Percentiles rank a stretch among this genome's conserved stretches.
These are phyloP conservation scores for Pituophis catenifer DNA, from an alignment of 2,113 vertebrate genomes.

Conservation along the genomic window DNA sequence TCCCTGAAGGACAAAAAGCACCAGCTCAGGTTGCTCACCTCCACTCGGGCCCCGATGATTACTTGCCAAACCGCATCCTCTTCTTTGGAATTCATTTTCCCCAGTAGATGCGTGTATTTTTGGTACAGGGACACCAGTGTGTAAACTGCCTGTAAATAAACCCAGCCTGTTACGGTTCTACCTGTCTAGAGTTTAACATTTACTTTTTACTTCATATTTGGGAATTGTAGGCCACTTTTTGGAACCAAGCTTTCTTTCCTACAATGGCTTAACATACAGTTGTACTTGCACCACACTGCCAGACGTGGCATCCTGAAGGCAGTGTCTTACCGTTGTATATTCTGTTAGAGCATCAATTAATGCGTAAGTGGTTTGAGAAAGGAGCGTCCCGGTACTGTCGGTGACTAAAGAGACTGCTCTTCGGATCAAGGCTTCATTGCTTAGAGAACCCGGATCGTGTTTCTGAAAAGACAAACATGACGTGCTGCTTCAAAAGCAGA, in stretches of 20 bases:
- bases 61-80: conserved; percentile 79
- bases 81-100: conserved; percentile 74
- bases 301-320: fast-evolving
- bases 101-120: conserved; percentile 70
- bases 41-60: conserved; percentile 79
- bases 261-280: neutral
- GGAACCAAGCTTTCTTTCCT: neutral
- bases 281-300: neutral
- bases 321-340: conserved; percentile 71
- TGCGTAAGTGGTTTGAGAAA: conserved; percentile 76
- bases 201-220: neutral
- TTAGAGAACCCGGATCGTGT: conserved; percentile 62
- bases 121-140: conserved; percentile 76
- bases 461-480: conserved; percentile 66
- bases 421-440: conserved; percentile 71
- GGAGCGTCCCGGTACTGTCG: conserved; percentile 75
- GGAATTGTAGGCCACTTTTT: neutral
- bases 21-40: conserved; percentile 55
- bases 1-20: neutral
- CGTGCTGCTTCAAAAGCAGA: fast-evolving
- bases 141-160: conserved; percentile 70
- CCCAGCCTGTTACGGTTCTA: neutral
- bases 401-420: conserved; percentile 75
- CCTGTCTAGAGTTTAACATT: neutral
- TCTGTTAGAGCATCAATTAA: conserved; percentile 77